phyloP scores from a whole-genome alignment of 2,113 vertebrate genomes.

The Cephalophus harveyi region DNA sequence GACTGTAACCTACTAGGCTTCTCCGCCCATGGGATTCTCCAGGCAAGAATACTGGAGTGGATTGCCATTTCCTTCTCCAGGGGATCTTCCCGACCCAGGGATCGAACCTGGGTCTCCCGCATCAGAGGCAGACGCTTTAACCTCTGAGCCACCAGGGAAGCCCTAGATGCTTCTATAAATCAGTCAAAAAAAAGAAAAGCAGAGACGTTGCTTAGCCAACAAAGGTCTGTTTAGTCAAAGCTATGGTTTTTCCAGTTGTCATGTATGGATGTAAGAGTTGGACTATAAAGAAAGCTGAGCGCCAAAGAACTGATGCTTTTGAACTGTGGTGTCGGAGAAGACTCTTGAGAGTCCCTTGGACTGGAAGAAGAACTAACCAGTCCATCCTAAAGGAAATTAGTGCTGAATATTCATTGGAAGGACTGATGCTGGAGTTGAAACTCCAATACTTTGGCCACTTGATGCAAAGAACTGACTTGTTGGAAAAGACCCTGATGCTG shows the following conservation, averaged over 20 bases:
- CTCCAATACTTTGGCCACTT: neutral
- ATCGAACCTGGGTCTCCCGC: too few relatives aligned
- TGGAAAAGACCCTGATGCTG: neutral
- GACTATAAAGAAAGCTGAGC: neutral
- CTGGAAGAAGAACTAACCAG: neutral
- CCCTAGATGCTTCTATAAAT: neutral
- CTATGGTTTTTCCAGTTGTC: neutral
- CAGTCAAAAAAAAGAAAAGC: neutral
- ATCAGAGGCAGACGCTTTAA: too few relatives aligned
- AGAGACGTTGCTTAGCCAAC: neutral
- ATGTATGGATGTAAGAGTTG: neutral
- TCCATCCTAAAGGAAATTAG: neutral
- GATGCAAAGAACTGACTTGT: accelerated
- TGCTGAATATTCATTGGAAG: neutral
- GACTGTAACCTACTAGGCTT: too few relatives aligned
- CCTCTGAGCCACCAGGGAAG: too few relatives aligned
- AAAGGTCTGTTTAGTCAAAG: neutral
- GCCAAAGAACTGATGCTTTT: neutral
- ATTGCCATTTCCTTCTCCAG: too few relatives aligned
- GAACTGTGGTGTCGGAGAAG: neutral
- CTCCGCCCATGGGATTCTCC: too few relatives aligned
- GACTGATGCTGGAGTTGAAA: neutral
- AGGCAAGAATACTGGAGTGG: too few relatives aligned
- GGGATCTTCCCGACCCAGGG: too few relatives aligned
- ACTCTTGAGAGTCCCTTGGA: neutral